phyloP scores from a whole-genome alignment of 2,113 vertebrate species.

The Circaetus gallicus region DNA sequence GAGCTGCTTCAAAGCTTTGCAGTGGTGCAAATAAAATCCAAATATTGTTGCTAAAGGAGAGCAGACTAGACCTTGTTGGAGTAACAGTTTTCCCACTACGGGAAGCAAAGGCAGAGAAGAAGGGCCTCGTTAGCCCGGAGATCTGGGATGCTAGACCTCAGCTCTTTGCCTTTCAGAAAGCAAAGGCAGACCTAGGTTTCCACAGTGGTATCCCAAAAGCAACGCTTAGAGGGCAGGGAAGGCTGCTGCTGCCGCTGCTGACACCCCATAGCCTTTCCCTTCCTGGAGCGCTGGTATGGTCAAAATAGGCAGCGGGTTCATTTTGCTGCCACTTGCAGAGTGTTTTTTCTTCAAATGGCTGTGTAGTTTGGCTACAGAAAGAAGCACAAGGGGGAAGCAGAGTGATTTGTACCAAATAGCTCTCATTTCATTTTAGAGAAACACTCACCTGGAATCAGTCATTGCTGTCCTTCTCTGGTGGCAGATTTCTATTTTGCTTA shows the following conservation, averaged over 20 bases:
- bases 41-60: not conserved
- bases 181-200: not conserved
- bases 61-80: not conserved
- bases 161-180: not conserved
- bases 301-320: not conserved
- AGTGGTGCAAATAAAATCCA: not conserved
- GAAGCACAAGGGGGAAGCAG: slow-evolving; percentile 5
- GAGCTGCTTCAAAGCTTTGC: not conserved
- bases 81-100: not conserved
- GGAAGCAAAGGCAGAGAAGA: not conserved
- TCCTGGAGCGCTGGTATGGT: not conserved
- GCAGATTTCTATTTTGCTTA: slow-evolving; percentile 47
- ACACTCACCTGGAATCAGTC: slow-evolving; percentile 12
- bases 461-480: slow-evolving; percentile 18
- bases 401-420: slow-evolving; percentile 48
- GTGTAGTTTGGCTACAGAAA: not conserved
- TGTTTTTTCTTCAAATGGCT: slow-evolving; percentile 18
- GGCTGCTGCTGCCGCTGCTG: not conserved
- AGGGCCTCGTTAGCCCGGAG: not conserved
- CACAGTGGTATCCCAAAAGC: not conserved
- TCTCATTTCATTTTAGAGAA: slow-evolving; percentile 11
- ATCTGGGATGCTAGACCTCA: not conserved
- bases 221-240: not conserved
- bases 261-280: not conserved
- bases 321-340: not conserved